Evolutionary conservation across 2,888 invertebrate genomes (phyloP), one percentile per base, ranked within the genome.

Genomic region (Apotomis capreana): DNA sequence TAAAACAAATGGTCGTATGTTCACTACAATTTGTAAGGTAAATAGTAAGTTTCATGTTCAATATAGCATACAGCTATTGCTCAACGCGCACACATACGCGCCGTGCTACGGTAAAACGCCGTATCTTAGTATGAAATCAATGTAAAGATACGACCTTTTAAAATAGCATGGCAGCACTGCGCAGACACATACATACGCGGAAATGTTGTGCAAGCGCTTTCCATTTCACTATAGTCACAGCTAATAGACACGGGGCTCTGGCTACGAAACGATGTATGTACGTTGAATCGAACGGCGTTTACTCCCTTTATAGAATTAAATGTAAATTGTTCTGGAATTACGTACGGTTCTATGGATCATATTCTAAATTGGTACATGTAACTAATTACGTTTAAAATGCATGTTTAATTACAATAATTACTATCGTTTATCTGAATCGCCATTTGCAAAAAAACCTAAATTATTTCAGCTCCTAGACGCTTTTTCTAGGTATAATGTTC

Each of bases 161-260:
- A 26, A 26, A 2, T 26, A 26, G 26, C 26, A 26, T 26, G 26
- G 26, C 26, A 26, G 26, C 26, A 26, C 26, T 64, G 60, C 67
- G 65, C 74, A 68, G 51, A 62, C 72, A 62, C 60, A 62, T 76
- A 70, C 76, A 78, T 73, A 73, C 79, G 78, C 81, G 78, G 76
- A 79, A 78, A 74, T 77, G 85, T 92, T 92, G 91, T 90, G 91
- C 89, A 92, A 92, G 84, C 87, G 89, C 91, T 92, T 92, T 92
- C 91, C 89, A 88, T 92, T 92, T 92, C 92, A 89, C 89, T 85
- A 81, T 75, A 74, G 76, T 74, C 73, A 70, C 75, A 75, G 72
- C 74, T 74, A 75, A 75, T 59, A 37, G 37, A 15, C 55, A 68
- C 60, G n/a, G 26, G 9, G 49, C 9, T 9, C 26, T n/a, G n/a